Conservation (phyloP, 2,113 vertebrate genomes). For the Origma solitaria region DNA sequence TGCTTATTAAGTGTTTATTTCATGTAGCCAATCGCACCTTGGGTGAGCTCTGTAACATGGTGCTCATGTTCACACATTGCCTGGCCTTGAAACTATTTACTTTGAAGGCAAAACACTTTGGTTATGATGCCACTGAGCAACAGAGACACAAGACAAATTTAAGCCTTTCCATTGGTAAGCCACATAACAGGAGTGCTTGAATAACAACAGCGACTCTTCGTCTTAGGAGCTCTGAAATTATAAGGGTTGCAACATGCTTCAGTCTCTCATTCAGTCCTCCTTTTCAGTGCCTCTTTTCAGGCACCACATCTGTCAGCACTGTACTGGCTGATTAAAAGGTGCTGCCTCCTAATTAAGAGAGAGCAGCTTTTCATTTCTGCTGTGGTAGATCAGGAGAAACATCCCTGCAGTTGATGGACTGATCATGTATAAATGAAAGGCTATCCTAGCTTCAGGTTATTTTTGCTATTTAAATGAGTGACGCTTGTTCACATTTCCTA, state of each 20-base stretch:
- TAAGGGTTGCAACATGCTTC: not conserved
- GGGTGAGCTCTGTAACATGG: not conserved
- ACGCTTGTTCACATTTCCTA: not conserved
- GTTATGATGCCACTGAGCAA: not conserved
- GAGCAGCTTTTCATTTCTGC: not conserved
- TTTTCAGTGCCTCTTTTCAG: not conserved
- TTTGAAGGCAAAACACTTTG: not conserved
- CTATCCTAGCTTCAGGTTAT: not conserved
- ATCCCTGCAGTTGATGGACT: not conserved
- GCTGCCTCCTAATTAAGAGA: constrained; percentile 8
- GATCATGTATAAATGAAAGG: not conserved
- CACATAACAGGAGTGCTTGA: not conserved
- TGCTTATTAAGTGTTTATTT: not conserved
- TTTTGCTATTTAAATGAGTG: not conserved
- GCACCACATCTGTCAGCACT: not conserved
- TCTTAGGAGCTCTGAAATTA: not conserved
- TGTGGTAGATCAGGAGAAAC: not conserved
- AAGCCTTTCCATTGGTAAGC: not conserved
- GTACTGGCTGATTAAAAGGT: constrained; percentile 21
- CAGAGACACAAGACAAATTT: not conserved
- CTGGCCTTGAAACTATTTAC: not conserved
- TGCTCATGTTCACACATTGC: not conserved
- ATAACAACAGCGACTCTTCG: not conserved
- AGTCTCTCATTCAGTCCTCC: not conserved
- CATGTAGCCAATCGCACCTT: not conserved